Base-by-base conservation (phyloP, 2,797 vertebrate genomes). In the Liasis olivaceus region DNA sequence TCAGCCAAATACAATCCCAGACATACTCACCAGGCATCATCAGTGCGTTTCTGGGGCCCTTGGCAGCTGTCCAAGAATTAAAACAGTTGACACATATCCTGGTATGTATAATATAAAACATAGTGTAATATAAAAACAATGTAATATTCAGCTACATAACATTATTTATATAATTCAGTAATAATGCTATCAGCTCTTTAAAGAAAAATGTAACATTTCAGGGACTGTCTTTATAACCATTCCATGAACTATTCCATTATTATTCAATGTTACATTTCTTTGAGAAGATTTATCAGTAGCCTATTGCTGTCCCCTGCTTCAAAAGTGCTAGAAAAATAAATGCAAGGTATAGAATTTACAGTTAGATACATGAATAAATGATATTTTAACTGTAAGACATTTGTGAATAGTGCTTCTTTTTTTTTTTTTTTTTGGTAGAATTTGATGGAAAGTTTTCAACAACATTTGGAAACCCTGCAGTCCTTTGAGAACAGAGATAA, bases 401-500 rank as follows among this genome's bases (percentile, higher is more conserved):
- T 6, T 91, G 36, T 91, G 36, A 2, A 42, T 93, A 64, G 62
- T 54, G 87, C 0, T 94, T 93, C 95, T 93, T 96, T 94, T 92
- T 98, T 94, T 36, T 36, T 36, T 36, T 36, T 36, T 36, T 36
- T 36, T 36, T 36, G 1, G 36, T 93, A 99, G 99, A 96, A 95
- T 56, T 98, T 98, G 95, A 97, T 99, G 96, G 98, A 98, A 91
- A 97, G 97, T 95, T 99, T 98, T 97, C 97, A 98, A 20, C 96
- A 96, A 93, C 98, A 99, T 63, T 26, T 96, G 66, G 98, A 98
- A 92, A 97, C 93, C 89, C 98, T 99, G 94, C 97, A 98, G 94
- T 96, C 96, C 81, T 99, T 99, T 96, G 98, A 98, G 95, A 99
- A 99, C 94, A 88, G 95, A 95, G 98, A 99, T 89, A 98, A 98